Evolutionary conservation across 2,797 vertebrate species (phyloP), one percentile per base, ranked within the genome.

Genomic region (Tragopan temminckii): DNA sequence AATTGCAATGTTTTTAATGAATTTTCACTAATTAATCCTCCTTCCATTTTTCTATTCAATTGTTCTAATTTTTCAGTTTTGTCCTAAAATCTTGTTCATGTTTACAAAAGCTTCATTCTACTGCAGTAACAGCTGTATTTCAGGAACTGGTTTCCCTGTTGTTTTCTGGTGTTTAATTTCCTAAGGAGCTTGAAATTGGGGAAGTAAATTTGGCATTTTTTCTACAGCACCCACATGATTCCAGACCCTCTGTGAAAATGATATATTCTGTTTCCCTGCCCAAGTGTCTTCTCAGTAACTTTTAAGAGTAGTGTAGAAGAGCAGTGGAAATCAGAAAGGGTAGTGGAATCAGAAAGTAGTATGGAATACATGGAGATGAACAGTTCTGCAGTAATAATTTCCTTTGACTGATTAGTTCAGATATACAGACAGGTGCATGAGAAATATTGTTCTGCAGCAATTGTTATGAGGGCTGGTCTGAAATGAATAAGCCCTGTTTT

Each of bases 141-240:
- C 72, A 92, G 67, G 72, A 94, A 50, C 38, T 80, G 82, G 66
- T 55, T 90, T 91, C 89, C 38, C 67, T 80, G 7, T 55, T 43
- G 24, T 53, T 74, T 89, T 80, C 68, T 82, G 71, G 9, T 81
- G 7, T 76, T 27, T 67, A 4, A 63, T 89, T 91, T 89, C 59
- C 61, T 64, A 90, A 89, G 19, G 40, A 35, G 9, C 16, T 85
- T 72, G 42, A 72, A 89, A 68, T 50, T 69, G 59, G n/a, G 52
- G 80, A 58, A 70, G 81, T 52, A 7, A 2, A n/a, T 16, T 46
- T 16, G 7, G 35, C 16, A 3, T 13, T 17, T 29, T 43, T 24
- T 40, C 40, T 84, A 13, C 36, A 80, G n/a, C 62, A 33, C 27
- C 43, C 69, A 36, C 21, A 5, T 12, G 17, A 24, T 68, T 27